Evolutionary conservation across 2,797 vertebrate genomes (phyloP).

Genomic region (Darevskia nairensis): DNA sequence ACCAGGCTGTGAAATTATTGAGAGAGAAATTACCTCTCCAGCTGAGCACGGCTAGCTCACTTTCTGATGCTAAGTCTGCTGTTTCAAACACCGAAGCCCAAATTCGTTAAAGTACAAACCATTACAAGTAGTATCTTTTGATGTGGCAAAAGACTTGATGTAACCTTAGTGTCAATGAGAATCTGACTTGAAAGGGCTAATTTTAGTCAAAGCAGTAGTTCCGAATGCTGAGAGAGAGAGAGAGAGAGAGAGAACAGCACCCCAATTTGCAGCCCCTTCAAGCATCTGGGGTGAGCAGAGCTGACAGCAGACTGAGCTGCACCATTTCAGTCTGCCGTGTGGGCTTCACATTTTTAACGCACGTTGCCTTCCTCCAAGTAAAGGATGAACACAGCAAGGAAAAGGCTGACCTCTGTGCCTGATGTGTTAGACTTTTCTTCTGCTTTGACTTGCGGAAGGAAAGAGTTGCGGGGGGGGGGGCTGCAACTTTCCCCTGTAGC

Average conservation of each 20-base stretch:
- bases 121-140: conserved; percentile 2
- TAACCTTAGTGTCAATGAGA: background rate
- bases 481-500: background rate
- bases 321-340: background rate
- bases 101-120: background rate
- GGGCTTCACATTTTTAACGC: background rate
- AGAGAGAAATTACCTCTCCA: background rate
- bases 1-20: background rate
- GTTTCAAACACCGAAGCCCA: background rate
- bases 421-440: background rate
- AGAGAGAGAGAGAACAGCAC: background rate
- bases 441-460: too few relatives aligned
- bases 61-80: background rate
- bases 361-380: background rate
- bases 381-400: background rate
- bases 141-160: conserved; percentile 18
- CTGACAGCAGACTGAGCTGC: too few relatives aligned
- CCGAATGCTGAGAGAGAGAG: too few relatives aligned
- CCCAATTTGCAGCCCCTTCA: background rate
- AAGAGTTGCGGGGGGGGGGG: too few relatives aligned
- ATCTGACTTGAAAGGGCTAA: background rate
- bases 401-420: background rate
- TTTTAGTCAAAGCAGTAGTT: too few relatives aligned
- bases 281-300: too few relatives aligned
- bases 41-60: background rate